phyloP scores from a whole-genome alignment of 2,113 vertebrate species.

The Sinocyclocheilus rhinocerous region DNA sequence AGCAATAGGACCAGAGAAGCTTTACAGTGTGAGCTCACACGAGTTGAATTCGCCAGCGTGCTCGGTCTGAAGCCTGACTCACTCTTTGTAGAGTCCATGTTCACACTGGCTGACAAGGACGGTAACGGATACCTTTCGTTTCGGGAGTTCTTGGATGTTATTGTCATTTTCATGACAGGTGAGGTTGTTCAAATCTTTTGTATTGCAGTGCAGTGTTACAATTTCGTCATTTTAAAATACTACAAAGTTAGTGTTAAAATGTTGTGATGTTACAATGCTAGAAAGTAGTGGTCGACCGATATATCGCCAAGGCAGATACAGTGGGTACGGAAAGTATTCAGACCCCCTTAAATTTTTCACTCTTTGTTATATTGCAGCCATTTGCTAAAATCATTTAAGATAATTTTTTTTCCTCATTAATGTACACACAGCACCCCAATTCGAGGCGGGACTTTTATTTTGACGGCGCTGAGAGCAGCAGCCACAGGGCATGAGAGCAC shows the following conservation, averaged over 20 bases:
- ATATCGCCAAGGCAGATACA: too few species aligned
- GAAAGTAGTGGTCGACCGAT: neutral
- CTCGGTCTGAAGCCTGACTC: slow-evolving; percentile 88
- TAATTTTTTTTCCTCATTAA: too few species aligned
- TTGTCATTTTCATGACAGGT: slow-evolving; percentile 98
- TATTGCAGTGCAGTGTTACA: neutral
- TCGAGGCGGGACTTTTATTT: too few species aligned
- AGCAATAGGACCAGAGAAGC: slow-evolving; percentile 81
- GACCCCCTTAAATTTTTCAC: too few species aligned
- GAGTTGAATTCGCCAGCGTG: slow-evolving; percentile 87
- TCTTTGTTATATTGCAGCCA: too few species aligned
- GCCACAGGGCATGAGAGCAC: too few species aligned
- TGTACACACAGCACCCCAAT: too few species aligned
- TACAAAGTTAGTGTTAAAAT: neutral
- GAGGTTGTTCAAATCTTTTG: slow-evolving; percentile 16
- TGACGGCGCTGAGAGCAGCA: too few species aligned
- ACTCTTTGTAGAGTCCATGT: slow-evolving; percentile 94
- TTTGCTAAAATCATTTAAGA: too few species aligned
- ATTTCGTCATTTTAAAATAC: neutral
- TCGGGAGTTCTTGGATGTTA: slow-evolving; percentile 91
- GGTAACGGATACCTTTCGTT: slow-evolving; percentile 95
- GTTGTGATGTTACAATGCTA: neutral
- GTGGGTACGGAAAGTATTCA: too few species aligned
- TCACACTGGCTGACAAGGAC: slow-evolving; percentile 92
- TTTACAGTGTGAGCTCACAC: slow-evolving; percentile 88